Conservation (phyloP, 2,888 invertebrate species). For the Phalera bucephala region DNA sequence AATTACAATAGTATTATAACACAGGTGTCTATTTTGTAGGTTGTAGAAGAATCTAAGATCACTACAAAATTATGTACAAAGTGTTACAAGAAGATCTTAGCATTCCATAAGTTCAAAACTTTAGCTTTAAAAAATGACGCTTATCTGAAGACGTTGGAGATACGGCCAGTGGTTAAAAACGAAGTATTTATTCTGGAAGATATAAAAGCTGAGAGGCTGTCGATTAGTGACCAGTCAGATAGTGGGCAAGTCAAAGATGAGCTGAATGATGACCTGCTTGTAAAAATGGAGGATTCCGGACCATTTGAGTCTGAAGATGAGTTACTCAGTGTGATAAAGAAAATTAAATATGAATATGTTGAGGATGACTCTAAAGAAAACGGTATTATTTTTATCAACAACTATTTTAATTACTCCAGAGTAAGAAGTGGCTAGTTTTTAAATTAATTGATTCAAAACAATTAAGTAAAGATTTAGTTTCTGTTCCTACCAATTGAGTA, state of each 20-base stretch:
- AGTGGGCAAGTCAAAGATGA: slow-evolving; percentile 15
- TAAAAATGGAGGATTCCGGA: slow-evolving; percentile 13
- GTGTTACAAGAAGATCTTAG: slow-evolving; percentile 56
- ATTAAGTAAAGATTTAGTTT: too few relatives aligned
- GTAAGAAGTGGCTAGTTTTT: too few relatives aligned
- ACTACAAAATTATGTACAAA: slow-evolving; percentile 57
- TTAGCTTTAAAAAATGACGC: slow-evolving; percentile 54
- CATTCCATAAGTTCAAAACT: slow-evolving; percentile 59
- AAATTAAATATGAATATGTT: slow-evolving; percentile 48
- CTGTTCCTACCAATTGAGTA: too few relatives aligned
- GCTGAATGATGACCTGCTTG: slow-evolving; percentile 6
- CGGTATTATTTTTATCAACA: slow-evolving; percentile 33
- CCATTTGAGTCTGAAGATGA: slow-evolving; percentile 58
- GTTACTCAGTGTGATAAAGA: slow-evolving; percentile 39
- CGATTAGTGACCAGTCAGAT: slow-evolving; percentile 17
- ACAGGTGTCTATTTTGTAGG: slow-evolving; percentile 33
- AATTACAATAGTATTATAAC: background rate
- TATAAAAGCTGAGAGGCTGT: slow-evolving; percentile 20
- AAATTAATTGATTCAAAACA: too few relatives aligned
- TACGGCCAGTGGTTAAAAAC: slow-evolving; percentile 26
- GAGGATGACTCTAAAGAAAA: slow-evolving; percentile 42
- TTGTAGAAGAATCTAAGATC: slow-evolving; percentile 40
- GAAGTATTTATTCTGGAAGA: slow-evolving; percentile 25
- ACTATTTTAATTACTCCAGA: too few relatives aligned
- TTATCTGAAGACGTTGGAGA: slow-evolving; percentile 37